Evolutionary conservation across 2,888 invertebrate species (phyloP), one percentile per base, ranked within the genome.

Genomic region (Drosophila putrida): DNA sequence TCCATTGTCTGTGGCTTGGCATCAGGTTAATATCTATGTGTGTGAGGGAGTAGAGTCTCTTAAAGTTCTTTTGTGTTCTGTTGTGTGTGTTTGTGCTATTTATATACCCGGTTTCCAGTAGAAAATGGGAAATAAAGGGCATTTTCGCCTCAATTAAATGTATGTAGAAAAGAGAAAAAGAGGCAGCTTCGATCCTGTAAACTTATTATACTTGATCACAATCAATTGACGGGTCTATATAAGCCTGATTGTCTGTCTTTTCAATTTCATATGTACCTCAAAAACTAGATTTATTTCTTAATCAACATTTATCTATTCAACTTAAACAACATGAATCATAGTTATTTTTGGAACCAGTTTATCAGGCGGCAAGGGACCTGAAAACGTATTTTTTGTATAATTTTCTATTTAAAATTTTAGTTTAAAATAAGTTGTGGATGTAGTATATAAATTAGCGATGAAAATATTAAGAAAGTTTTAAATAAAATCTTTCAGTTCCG

Each of bases 1-100:
- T 55, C 35, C 65, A 62, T 62, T 69, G 62, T 70, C 59, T 74
- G 76, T 62, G 74, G 68, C 44, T 25, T 50, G 60, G 44, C 61
- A 25, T 36, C 55, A 44, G 25, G 35, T 41, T 44, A 59, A 11
- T 25, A 43, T 5, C 6, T 43, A 10, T 28, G 15, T 8, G 13
- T 13, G 15, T 20, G 28, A 41, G 41, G 31, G 15, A 10, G 27
- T 51, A 13, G 1, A 8, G 13, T 13, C n/a, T 46, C 2, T 38
- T 38, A 38, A n/a, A 13, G 38, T 35, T 4, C 5, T 38, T 20
- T 20, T 46, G 27, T 58, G 33, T n/a, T 25, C 28, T 25, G 10
- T 28, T 20, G 13, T 43, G 35, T 8, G 6, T 6, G 8, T 2
- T 1, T 58, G 33, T 31, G 31, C 20, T 25, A 20, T 28, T 28